phyloP scores from a whole-genome alignment of 2,888 invertebrate genomes.

The Lagria hirta region DNA sequence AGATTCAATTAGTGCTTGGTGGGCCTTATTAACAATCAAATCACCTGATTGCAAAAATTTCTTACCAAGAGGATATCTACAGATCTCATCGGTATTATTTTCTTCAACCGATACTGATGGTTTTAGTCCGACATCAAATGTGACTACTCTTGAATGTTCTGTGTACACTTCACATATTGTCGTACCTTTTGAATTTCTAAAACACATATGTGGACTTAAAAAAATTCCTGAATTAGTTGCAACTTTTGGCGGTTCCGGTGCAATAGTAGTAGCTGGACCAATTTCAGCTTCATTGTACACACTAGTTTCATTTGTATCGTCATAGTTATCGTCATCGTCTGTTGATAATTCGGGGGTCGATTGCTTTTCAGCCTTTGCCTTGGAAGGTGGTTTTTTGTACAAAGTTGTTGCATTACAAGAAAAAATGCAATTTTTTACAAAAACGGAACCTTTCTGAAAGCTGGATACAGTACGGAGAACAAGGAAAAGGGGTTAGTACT shows the following conservation, averaged over 20 bases:
- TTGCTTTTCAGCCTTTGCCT: slow-evolving; percentile 5
- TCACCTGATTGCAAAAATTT: no score
- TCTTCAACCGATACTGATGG: slow-evolving; percentile 51
- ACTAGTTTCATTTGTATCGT: slow-evolving; percentile 10
- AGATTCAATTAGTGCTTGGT: no score
- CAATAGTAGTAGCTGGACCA: slow-evolving; percentile 13
- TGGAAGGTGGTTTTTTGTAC: slow-evolving; percentile 32
- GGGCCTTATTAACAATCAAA: no score
- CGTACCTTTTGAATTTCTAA: slow-evolving; percentile 42
- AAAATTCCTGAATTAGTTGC: slow-evolving; percentile 12
- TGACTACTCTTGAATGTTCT: slow-evolving; percentile 56
- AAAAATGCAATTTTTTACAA: slow-evolving; percentile 70
- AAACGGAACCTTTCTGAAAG: slow-evolving; percentile 63
- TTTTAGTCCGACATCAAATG: slow-evolving; percentile 59
- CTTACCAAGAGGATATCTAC: slow-evolving; percentile 68
- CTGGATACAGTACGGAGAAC: neutral
- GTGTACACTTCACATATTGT: slow-evolving; percentile 65
- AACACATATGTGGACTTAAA: slow-evolving; percentile 61
- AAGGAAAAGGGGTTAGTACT: neutral
- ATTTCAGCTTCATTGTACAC: slow-evolving; percentile 11
- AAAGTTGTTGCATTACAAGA: slow-evolving; percentile 57
- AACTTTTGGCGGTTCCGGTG: no score
- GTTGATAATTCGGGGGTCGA: slow-evolving; percentile 13
- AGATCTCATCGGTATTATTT: slow-evolving; percentile 58
- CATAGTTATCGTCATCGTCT: slow-evolving; percentile 19